Conservation (phyloP, 2,888 invertebrate genomes). For the Abrostola tripartita region DNA sequence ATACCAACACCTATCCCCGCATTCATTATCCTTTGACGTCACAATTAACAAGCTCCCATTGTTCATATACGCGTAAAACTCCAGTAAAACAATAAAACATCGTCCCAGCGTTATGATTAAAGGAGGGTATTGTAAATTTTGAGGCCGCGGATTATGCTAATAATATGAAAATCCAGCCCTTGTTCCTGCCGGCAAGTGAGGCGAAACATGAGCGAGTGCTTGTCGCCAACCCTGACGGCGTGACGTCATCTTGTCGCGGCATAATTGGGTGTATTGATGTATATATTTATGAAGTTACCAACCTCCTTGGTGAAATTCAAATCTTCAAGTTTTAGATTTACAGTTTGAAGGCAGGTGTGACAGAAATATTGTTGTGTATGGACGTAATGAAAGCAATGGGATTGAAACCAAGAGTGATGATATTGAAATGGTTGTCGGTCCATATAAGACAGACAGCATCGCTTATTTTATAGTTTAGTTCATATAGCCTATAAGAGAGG, state of each 20-base stretch:
- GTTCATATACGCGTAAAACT: constrained; percentile 49
- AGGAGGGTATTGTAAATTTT: constrained; percentile 55
- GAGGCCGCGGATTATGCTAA: constrained; percentile 76
- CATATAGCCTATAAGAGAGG: too few relatives aligned
- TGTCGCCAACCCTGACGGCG: constrained; percentile 54
- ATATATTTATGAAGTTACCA: constrained; percentile 38
- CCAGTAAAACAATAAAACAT: constrained; percentile 55
- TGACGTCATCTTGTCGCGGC: constrained; percentile 66
- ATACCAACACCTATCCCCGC: constrained; percentile 36
- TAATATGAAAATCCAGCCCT: constrained; percentile 74
- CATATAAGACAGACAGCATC: too few relatives aligned
- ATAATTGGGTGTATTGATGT: constrained; percentile 62
- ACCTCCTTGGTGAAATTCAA: not conserved
- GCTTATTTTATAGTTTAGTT: too few relatives aligned
- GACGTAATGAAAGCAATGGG: too few relatives aligned
- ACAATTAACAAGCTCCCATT: constrained; percentile 53
- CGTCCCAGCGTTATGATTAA: constrained; percentile 63
- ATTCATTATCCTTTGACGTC: constrained; percentile 55
- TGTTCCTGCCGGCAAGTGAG: constrained; percentile 64
- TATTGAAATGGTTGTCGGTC: too few relatives aligned
- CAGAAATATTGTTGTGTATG: too few relatives aligned
- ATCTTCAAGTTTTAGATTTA: not conserved
- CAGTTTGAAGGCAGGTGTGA: too few relatives aligned
- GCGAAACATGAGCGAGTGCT: constrained; percentile 56
- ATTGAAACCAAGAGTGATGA: too few relatives aligned